These are phyloP conservation scores for Anser cygnoides DNA, from an alignment of 2,113 vertebrate species.

Conservation along the genomic window DNA sequence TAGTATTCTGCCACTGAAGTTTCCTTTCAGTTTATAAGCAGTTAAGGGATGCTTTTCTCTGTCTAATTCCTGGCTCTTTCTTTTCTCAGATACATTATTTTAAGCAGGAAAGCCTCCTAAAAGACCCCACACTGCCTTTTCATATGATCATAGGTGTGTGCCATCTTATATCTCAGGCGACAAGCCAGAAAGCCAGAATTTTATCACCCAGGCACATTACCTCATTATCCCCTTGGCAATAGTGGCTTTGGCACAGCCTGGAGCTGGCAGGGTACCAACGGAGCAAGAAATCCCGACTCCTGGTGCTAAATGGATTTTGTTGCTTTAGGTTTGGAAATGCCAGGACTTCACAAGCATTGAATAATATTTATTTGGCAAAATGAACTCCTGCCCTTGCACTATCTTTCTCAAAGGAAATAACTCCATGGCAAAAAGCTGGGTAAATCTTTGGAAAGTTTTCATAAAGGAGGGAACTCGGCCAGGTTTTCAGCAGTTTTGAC, in stretches of 20 bases:
- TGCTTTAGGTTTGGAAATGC: not conserved
- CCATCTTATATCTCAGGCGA: not conserved
- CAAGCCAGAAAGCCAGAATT: conserved; percentile 26
- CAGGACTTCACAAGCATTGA: not conserved
- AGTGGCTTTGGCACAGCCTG: conserved; percentile 31
- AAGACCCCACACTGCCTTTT: not conserved
- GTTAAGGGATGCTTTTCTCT: not conserved
- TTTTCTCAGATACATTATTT: not conserved
- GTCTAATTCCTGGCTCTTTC: not conserved
- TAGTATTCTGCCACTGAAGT: conserved; percentile 22
- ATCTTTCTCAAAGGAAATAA: conserved; percentile 11
- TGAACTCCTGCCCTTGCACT: not conserved
- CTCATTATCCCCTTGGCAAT: conserved; percentile 65
- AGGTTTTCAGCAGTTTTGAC: conserved; percentile 13
- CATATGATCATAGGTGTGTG: conserved; percentile 10
- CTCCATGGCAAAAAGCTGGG: not conserved
- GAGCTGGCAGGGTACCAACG: not conserved
- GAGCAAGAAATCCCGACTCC: not conserved
- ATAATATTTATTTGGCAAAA: not conserved
- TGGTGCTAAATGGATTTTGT: not conserved
- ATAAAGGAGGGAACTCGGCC: conserved; percentile 3
- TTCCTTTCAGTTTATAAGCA: conserved; percentile 30
- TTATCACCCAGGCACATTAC: conserved; percentile 31
- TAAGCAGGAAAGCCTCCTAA: not conserved
- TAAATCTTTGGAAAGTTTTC: conserved; percentile 45